Conservation (phyloP, 2,888 invertebrate genomes). For the Adineta ricciae region DNA sequence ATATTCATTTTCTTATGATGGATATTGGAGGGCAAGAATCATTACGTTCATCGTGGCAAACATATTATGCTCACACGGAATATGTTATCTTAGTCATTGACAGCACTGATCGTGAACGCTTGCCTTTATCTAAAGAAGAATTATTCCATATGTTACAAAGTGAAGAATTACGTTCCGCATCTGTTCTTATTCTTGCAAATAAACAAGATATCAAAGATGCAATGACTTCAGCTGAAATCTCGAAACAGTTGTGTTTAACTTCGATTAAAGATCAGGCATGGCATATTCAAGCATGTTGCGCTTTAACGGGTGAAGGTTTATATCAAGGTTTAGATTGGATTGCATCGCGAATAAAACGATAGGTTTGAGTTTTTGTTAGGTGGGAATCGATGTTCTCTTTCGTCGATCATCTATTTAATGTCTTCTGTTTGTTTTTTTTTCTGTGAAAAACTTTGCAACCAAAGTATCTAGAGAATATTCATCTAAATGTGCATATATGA, state of each 20-base stretch:
- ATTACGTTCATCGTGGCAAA: conserved; percentile 89
- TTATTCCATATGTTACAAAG: conserved; percentile 81
- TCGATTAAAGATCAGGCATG: conserved; percentile 91
- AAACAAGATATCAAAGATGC: conserved; percentile 92
- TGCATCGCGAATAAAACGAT: conserved; percentile 30
- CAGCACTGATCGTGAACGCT: conserved; percentile 94
- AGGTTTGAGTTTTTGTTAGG: not conserved
- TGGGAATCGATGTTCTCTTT: not conserved
- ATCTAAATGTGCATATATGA: not conserved
- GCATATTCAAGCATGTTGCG: conserved; percentile 98
- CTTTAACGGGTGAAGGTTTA: conserved; percentile 90
- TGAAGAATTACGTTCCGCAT: conserved; percentile 97
- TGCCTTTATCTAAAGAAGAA: conserved; percentile 83
- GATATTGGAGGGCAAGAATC: conserved; percentile 95
- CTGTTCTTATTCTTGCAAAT: conserved; percentile 97
- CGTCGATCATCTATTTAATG: not conserved
- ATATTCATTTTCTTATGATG: conserved; percentile 96
- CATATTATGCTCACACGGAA: conserved; percentile 92
- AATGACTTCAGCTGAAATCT: conserved; percentile 86
- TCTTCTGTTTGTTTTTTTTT: not conserved
- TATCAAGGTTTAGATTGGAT: conserved; percentile 38
- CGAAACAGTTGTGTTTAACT: conserved; percentile 68
- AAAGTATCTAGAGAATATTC: not conserved
- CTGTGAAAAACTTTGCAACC: not conserved
- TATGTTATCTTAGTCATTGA: conserved; percentile 87